Conservation (phyloP, 2,797 vertebrate genomes). For the Anolis apletophallus region DNA sequence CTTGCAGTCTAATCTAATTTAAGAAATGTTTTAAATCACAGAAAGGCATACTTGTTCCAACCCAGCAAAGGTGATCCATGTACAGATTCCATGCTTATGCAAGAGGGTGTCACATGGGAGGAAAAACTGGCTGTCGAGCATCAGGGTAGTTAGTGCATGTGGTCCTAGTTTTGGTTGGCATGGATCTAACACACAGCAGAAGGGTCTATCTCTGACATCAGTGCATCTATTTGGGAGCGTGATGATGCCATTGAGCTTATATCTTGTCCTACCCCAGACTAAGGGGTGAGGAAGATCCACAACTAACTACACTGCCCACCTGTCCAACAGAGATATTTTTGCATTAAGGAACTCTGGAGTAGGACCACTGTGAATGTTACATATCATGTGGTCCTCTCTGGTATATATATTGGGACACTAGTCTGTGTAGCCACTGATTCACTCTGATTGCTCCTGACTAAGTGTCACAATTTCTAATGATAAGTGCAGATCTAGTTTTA, state of each 20-base stretch:
- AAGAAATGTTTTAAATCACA: slow-evolving; percentile 52
- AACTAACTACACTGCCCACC: background rate
- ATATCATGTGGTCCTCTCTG: slow-evolving; percentile 34
- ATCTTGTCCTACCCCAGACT: background rate
- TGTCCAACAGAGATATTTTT: background rate
- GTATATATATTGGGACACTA: slow-evolving; percentile 47
- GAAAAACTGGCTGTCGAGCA: slow-evolving; percentile 1
- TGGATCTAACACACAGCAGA: background rate
- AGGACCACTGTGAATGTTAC: slow-evolving; percentile 32
- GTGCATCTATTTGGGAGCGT: background rate
- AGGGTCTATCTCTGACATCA: background rate
- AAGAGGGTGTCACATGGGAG: background rate
- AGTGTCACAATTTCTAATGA: slow-evolving; percentile 1
- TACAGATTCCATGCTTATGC: slow-evolving; percentile 49
- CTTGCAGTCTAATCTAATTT: background rate
- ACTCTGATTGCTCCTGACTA: slow-evolving; percentile 12
- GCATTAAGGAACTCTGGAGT: slow-evolving; percentile 7
- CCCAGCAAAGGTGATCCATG: background rate
- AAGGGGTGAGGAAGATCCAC: background rate
- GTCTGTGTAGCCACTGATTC: slow-evolving; percentile 33
- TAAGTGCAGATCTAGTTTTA: slow-evolving; percentile 4
- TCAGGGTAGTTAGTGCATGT: background rate
- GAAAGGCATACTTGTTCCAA: slow-evolving; percentile 60
- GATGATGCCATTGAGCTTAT: background rate
- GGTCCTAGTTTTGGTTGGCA: background rate